Evolutionary conservation across 2,888 invertebrate genomes (phyloP), one percentile per base, ranked within the genome.

Genomic region (Epistrophe eligans): DNA sequence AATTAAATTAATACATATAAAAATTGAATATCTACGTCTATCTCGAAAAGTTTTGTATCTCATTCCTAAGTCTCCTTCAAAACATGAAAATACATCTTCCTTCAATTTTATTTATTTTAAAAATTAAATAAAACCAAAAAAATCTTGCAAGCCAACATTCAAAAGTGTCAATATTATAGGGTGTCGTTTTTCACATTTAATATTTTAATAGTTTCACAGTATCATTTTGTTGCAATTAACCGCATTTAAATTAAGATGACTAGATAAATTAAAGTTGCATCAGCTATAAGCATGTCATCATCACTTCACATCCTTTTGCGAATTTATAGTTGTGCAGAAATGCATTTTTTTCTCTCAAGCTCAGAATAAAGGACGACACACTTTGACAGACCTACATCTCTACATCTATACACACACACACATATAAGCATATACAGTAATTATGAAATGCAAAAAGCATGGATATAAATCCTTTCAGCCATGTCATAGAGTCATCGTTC

Each of bases 171-270:
- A 35, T 35, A 50, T 19, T 3, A 10, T 45, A 38, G 55, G 43
- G 71, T 71, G n/a, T 40, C 24, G 28, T 11, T n/a, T 40, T 19
- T n/a, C 5, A n/a, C n/a, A 19, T n/a, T 9, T 10, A 0, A 11
- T 5, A n/a, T 13, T 9, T 1, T 5, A 1, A 24, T 9, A 55
- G 40, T 8, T 24, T 24, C 7, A 15, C 24, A 19, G 10, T 58
- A 48, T 45, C 10, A 15, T 35, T 79, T 85, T 67, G 10, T 77
- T 71, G 62, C 85, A 87, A 87, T 87, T 82, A 82, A 87, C 79
- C 77, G 74, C 74, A 82, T 74, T 82, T 64, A 79, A 77, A 71
- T 87, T 82, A 87, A 79, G 74, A 82, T 57, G 74, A 66, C 58
- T 71, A 64, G 66, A 77, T 72, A 66, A 76, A 70, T 80, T 76